Evolutionary conservation across 2,888 invertebrate genomes (phyloP).

Genomic region (Callyntrura sp.): DNA sequence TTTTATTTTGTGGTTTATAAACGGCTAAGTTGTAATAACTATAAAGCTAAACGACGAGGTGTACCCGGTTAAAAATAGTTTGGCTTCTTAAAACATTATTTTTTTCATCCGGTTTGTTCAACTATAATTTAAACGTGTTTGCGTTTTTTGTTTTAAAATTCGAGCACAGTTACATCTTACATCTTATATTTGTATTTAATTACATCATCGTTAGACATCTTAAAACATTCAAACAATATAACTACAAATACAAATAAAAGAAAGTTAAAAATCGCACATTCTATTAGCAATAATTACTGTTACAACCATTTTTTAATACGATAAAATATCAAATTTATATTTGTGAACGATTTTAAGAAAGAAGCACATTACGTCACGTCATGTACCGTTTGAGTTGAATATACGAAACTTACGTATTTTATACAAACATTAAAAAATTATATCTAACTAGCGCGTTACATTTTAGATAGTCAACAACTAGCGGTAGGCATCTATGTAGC

Average conservation of each 20-base stretch:
- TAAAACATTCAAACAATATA: constrained; percentile 14
- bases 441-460: constrained; percentile 2
- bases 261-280: constrained; percentile 9
- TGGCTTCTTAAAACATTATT: constrained; percentile 42
- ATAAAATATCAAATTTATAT: constrained; percentile 27
- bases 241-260: neutral
- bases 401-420: neutral
- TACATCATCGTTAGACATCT: constrained; percentile 7
- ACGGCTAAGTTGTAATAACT: neutral
- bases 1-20: neutral
- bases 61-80: constrained; percentile 50
- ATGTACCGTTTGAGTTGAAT: constrained; percentile 14
- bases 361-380: neutral
- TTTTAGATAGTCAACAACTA: constrained; percentile 13
- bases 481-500: neutral
- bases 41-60: neutral
- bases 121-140: neutral
- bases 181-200: neutral
- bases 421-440: constrained; percentile 10
- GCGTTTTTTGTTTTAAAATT: neutral
- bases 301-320: constrained; percentile 35
- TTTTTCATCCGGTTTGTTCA: constrained; percentile 12
- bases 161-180: neutral
- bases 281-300: neutral
- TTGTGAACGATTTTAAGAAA: constrained; percentile 18